Percentiles rank a stretch among this genome's conserved stretches.
Evolutionary conservation across 2,113 vertebrate species (phyloP).

Genomic region (Peucedramus taeniatus): DNA sequence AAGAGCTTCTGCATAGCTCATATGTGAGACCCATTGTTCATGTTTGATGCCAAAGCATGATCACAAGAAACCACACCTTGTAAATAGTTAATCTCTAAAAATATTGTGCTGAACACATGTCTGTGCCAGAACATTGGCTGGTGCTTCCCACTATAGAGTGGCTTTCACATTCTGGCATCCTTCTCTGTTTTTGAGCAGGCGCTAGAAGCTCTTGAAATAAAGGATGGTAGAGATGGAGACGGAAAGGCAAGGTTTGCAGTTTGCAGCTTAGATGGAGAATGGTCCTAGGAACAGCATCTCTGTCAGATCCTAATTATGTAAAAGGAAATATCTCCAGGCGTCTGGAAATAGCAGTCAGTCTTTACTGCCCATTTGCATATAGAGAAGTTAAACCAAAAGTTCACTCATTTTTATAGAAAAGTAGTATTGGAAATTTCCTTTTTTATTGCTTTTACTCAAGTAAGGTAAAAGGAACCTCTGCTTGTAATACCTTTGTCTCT

Average conservation of each 20-base stretch:
- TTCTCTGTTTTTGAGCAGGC: not conserved
- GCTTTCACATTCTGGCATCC: not conserved
- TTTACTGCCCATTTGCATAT: not conserved
- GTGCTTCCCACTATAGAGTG: not conserved
- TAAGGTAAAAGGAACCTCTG: not conserved
- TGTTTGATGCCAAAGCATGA: not conserved
- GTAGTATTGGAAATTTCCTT: not conserved
- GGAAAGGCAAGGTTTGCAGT: not conserved
- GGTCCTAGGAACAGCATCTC: rapidly evolving
- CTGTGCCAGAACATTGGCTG: not conserved
- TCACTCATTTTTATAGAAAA: not conserved
- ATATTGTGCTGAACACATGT: not conserved
- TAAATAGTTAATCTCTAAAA: not conserved
- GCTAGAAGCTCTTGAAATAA: not conserved
- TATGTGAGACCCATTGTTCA: not conserved
- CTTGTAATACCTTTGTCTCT: not conserved
- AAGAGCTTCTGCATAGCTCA: not conserved
- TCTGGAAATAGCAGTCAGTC: not conserved
- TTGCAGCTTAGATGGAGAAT: not conserved
- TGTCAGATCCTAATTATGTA: not conserved
- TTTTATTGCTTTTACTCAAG: not conserved
- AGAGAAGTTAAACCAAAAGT: not conserved
- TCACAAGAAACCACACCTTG: not conserved
- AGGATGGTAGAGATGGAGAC: not conserved
- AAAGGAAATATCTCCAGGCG: not conserved